A percentile compares a stretch with the other conserved stretches of the same genome.
Evolutionary conservation across 2,888 invertebrate genomes (phyloP).

Genomic region (Hypomecis atomaria): DNA sequence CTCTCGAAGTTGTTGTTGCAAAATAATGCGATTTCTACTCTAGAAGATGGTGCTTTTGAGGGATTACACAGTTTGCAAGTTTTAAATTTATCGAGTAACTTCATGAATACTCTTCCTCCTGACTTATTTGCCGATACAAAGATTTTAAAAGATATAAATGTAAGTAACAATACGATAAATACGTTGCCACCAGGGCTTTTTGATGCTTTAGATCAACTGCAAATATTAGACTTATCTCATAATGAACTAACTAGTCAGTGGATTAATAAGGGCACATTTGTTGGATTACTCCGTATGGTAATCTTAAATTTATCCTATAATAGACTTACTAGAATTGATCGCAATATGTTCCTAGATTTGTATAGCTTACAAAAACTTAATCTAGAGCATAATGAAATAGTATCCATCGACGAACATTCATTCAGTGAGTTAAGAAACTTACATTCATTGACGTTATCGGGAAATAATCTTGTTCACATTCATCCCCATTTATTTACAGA

Average conservation of each 20-base stretch:
- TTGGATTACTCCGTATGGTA: constrained; percentile 88
- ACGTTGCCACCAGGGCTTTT: constrained; percentile 90
- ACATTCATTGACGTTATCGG: constrained; percentile 89
- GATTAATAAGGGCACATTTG: constrained; percentile 90
- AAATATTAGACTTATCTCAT: constrained; percentile 88
- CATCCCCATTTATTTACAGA: constrained; percentile 88
- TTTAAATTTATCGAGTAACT: constrained; percentile 92
- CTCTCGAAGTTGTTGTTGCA: constrained; percentile 88
- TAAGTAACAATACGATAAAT: constrained; percentile 90
- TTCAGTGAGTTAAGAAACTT: constrained; percentile 90
- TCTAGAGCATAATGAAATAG: constrained; percentile 89
- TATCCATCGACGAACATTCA: constrained; percentile 88
- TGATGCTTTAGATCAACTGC: constrained; percentile 88
- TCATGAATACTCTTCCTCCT: constrained; percentile 89
- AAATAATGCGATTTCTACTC: constrained; percentile 89
- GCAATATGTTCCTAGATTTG: constrained; percentile 89
- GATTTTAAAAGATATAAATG: constrained; percentile 87
- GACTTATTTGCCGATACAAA: constrained; percentile 89
- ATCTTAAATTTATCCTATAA: constrained; percentile 91
- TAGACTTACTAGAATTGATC: constrained; percentile 87
- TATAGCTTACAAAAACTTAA: constrained; percentile 90
- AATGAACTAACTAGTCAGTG: constrained; percentile 90
- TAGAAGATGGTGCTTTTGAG: constrained; percentile 89
- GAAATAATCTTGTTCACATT: constrained; percentile 88
- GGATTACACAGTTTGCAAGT: constrained; percentile 88